These are phyloP conservation scores for Eulithis prunata DNA, from an alignment of 2,888 invertebrate genomes.

Conservation along the genomic window DNA sequence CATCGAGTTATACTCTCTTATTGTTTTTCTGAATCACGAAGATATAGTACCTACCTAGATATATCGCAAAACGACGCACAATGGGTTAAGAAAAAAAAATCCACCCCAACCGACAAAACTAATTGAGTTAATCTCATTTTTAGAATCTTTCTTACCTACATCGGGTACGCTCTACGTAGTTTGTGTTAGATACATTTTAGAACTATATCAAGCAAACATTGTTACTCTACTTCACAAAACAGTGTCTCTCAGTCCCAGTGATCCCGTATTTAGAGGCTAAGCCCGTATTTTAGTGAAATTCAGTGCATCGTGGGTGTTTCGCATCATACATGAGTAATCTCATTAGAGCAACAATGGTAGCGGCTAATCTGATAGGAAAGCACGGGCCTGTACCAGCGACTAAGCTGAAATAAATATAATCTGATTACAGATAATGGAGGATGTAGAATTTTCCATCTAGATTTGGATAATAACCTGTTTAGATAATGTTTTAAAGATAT, in stretches of 20 bases:
- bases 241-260: constrained; percentile 38
- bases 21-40: too few species aligned
- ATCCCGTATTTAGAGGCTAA: constrained; percentile 61
- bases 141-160: too few species aligned
- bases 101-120: too few species aligned
- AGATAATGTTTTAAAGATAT: background rate
- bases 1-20: too few species aligned
- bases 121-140: too few species aligned
- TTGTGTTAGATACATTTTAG: background rate
- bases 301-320: constrained; percentile 53
- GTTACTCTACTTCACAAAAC: constrained; percentile 15
- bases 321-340: constrained; percentile 69
- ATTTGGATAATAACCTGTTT: constrained; percentile 15
- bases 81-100: too few species aligned
- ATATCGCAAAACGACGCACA: too few species aligned
- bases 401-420: constrained; percentile 51
- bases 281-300: constrained; percentile 67
- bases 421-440: constrained; percentile 48
- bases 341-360: constrained; percentile 68
- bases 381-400: constrained; percentile 40
- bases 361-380: constrained; percentile 62
- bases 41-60: too few species aligned
- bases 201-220: constrained; percentile 26
- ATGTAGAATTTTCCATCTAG: constrained; percentile 34
- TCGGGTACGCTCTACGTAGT: too few species aligned